phyloP scores from a whole-genome alignment of 2,797 vertebrate species.

The Hipposideros larvatus region DNA sequence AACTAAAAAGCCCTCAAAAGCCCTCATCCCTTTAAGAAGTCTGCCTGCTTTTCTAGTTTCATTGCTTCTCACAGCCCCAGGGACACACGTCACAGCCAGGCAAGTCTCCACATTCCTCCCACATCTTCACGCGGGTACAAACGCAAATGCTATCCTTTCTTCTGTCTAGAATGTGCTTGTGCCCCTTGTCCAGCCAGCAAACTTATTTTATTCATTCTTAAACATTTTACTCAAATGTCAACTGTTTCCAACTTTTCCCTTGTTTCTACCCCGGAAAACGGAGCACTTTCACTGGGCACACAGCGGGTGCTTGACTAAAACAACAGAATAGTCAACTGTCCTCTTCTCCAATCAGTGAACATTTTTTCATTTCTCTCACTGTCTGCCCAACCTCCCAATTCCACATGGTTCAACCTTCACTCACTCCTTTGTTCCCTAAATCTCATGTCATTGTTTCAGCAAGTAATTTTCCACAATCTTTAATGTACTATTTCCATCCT shows the following conservation, averaged over 20 bases:
- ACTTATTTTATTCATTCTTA: background rate
- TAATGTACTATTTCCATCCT: background rate
- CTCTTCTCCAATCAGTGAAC: background rate
- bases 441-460: background rate
- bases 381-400: background rate
- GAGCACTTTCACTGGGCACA: fast-evolving
- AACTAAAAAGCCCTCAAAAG: background rate
- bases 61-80: background rate
- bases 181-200: no score
- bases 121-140: background rate
- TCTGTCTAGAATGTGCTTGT: background rate
- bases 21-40: background rate
- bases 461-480: background rate
- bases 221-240: background rate
- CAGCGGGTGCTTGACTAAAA: background rate
- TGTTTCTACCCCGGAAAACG: background rate
- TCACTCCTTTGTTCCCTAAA: background rate
- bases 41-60: background rate
- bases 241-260: background rate
- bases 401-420: background rate
- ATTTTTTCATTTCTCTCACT: background rate
- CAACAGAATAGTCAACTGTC: background rate
- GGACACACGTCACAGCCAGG: background rate
- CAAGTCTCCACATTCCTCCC: background rate
- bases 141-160: fast-evolving